phyloP scores from a whole-genome alignment of 2,797 vertebrate species.

The Alexandromys oeconomus region DNA sequence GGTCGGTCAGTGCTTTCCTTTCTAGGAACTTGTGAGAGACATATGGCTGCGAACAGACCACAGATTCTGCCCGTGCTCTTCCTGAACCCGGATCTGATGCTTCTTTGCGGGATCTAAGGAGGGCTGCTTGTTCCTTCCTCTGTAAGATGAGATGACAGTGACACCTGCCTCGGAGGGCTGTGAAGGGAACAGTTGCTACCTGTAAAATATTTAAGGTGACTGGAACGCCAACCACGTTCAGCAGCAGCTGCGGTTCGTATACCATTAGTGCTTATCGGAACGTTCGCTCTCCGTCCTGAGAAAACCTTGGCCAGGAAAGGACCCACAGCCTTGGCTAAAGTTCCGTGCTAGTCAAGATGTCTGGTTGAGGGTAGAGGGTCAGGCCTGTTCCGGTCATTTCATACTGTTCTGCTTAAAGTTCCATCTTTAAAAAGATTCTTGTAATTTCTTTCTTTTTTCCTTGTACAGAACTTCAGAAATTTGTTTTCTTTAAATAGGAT shows the following conservation, averaged over 20 bases:
- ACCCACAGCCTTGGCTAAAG: background rate
- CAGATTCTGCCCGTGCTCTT: constrained; percentile 90
- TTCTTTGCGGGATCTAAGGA: background rate
- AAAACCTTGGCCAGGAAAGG: background rate
- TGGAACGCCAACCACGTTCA: background rate
- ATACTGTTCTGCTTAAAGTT: background rate
- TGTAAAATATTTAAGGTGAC: background rate
- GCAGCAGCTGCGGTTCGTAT: background rate
- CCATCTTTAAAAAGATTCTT: background rate
- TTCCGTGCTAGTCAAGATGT: background rate
- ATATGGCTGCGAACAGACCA: background rate
- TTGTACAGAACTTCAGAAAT: background rate
- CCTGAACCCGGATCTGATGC: background rate
- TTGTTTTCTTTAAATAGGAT: background rate
- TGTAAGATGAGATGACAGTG: background rate
- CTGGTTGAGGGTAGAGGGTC: background rate
- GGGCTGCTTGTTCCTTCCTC: constrained; percentile 44
- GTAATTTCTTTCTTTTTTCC: background rate
- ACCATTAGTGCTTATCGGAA: background rate
- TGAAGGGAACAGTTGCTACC: background rate
- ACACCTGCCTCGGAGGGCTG: background rate
- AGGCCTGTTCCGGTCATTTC: background rate
- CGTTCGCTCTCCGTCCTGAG: background rate
- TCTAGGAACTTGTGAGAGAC: background rate
- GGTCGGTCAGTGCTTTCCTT: background rate